Conservation (phyloP, 2,888 invertebrate species). For the Eremobia ochroleuca region DNA sequence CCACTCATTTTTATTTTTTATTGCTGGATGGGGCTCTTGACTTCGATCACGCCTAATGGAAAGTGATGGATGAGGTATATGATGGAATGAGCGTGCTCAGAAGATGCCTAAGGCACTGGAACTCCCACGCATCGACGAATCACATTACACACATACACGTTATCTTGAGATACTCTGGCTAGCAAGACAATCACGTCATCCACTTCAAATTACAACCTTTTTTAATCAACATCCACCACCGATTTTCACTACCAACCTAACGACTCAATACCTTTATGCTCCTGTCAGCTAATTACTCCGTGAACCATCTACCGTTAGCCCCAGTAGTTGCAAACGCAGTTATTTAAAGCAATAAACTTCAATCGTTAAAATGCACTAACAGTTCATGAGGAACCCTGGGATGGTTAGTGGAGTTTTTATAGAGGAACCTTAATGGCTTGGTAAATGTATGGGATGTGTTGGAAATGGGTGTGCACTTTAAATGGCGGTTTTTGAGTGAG, state of each 20-base stretch:
- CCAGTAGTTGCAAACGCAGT: slow-evolving; percentile 28
- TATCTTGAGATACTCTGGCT: not conserved
- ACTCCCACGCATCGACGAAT: too few relatives aligned
- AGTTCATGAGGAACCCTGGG: slow-evolving; percentile 3
- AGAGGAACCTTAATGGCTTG: slow-evolving; percentile 32
- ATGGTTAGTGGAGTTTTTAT: slow-evolving; percentile 43
- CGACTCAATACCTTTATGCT: slow-evolving; percentile 12
- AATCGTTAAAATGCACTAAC: slow-evolving; percentile 61
- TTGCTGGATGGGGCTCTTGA: too few relatives aligned
- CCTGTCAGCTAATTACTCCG: slow-evolving; percentile 16
- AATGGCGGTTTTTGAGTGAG: slow-evolving; percentile 25
- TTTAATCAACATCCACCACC: not conserved
- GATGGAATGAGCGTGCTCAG: too few relatives aligned
- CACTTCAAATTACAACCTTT: not conserved
- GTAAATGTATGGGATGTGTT: slow-evolving; percentile 1
- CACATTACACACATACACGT: too few relatives aligned
- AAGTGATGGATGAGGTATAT: too few relatives aligned
- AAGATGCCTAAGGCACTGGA: too few relatives aligned
- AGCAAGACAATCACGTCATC: not conserved
- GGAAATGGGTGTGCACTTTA: slow-evolving; percentile 5
- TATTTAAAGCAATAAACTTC: slow-evolving; percentile 45
- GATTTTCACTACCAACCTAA: slow-evolving; percentile 15
- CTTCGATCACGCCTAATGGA: too few relatives aligned
- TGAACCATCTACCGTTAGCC: not conserved
- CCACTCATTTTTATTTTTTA: too few relatives aligned